A percentile compares a stretch with the other conserved stretches of the same genome.
Conservation (phyloP, 2,888 invertebrate species). For the Parnassius apollo region DNA sequence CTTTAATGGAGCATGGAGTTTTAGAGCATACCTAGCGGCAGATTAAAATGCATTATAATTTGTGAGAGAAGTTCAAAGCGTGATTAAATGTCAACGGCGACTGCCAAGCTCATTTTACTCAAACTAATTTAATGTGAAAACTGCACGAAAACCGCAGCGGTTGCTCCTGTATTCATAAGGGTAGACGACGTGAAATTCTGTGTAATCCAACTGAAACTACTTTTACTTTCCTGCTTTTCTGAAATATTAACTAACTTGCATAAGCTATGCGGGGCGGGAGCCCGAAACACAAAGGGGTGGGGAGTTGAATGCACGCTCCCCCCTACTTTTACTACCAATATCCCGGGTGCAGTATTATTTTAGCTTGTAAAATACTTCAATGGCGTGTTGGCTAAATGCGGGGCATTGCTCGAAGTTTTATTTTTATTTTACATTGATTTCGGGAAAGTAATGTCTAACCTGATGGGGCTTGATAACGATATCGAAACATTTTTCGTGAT, state of each 20-base stretch:
- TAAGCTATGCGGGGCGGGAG: slow-evolving; percentile 55
- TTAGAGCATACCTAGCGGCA: background rate
- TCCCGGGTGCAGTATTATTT: slow-evolving; percentile 35
- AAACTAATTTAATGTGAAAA: slow-evolving; percentile 17
- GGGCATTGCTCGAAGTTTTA: slow-evolving; percentile 38
- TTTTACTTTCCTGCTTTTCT: slow-evolving; percentile 68
- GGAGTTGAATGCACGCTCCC: slow-evolving; percentile 59
- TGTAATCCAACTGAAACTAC: slow-evolving; percentile 44
- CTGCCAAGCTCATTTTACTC: background rate
- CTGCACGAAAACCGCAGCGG: slow-evolving; percentile 21
- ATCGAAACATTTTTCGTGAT: background rate
- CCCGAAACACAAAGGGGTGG: slow-evolving; percentile 28
- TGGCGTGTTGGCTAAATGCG: slow-evolving; percentile 34
- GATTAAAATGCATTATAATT: too few species aligned
- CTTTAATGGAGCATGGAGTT: too few species aligned
- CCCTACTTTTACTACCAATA: slow-evolving; percentile 32
- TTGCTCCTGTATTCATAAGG: slow-evolving; percentile 27
- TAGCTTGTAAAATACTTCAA: slow-evolving; percentile 33
- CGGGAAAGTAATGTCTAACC: slow-evolving; percentile 21
- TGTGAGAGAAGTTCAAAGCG: background rate
- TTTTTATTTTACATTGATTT: slow-evolving; percentile 13
- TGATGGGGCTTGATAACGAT: slow-evolving; percentile 22
- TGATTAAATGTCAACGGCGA: background rate
- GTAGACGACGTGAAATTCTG: slow-evolving; percentile 32
- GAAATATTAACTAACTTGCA: slow-evolving; percentile 77